phyloP scores from a whole-genome alignment of 2,888 invertebrate genomes.

The Lampropteryx suffumata region DNA sequence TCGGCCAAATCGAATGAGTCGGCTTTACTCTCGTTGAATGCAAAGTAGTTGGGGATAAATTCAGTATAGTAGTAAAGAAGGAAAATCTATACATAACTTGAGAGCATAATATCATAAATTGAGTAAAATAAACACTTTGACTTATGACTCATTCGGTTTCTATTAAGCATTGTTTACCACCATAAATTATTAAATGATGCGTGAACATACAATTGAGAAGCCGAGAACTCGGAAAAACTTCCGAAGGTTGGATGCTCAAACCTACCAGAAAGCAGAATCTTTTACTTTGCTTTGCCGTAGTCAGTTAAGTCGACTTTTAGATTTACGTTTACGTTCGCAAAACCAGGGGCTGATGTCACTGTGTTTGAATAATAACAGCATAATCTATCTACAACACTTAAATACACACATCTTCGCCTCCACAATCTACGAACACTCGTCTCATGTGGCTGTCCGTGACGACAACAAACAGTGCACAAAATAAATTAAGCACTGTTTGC shows the following conservation, averaged over 20 bases:
- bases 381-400: conserved; percentile 31
- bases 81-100: background rate
- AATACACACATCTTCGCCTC: conserved; percentile 18
- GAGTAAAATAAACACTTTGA: too few relatives aligned
- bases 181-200: too few relatives aligned
- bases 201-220: too few relatives aligned
- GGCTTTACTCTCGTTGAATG: conserved; percentile 5
- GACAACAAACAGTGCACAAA: conserved; percentile 27
- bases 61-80: background rate
- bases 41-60: conserved; percentile 1
- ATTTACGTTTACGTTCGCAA: conserved; percentile 24
- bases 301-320: too few relatives aligned
- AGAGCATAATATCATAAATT: background rate
- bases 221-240: too few relatives aligned
- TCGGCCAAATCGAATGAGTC: conserved; percentile 17
- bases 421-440: conserved; percentile 10
- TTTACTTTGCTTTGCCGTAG: too few relatives aligned
- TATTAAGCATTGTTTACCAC: too few relatives aligned
- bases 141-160: too few relatives aligned
- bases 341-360: conserved; percentile 51
- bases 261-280: too few relatives aligned
- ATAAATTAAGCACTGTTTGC: conserved; percentile 31
- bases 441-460: conserved; percentile 16
- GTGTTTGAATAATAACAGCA: conserved; percentile 37
- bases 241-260: too few relatives aligned